Base-by-base conservation (phyloP, 2,797 vertebrate genomes). In the Aldrovandia affinis region DNA sequence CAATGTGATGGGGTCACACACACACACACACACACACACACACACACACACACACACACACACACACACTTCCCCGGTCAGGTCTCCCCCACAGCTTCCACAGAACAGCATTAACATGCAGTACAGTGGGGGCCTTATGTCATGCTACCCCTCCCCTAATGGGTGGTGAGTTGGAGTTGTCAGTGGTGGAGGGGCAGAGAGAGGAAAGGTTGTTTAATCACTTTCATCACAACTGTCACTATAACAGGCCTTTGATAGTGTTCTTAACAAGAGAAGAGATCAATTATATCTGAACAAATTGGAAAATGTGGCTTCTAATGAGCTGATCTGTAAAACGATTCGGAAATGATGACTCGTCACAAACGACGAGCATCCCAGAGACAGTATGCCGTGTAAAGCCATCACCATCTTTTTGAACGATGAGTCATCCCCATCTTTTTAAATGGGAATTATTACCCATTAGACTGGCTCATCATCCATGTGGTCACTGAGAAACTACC, bases 361-460 rank as follows among this genome's bases (percentile, higher is more conserved):
- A 70, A 65, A 70, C 2, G 55, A 57, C 9, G 18, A 57, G 5
- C 55, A 57, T 14, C 55, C 55, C 12, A 57, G 55, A 14, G 55
- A 57, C 18, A 20, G 55, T 3, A 70, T 39, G 6, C 20, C 20
- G 15, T 70, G 68, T 70, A 39, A 70, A 65, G 63, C 12, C 10
- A 14, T 65, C 50, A 52, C 50, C 50, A n/a, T n/a, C n/a, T n/a
- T n/a, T n/a, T n/a, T n/a, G n/a, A n/a, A 28, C 14, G 28, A 30
- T 65, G 28, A 36, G 68, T 22, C 36, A 39, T 28, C 28, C 3
- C 63, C 30, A n/a, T 47, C 6, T n/a, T 54, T 42, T 39, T 55
- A 73, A 55, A 83, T 57, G 50, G 39, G 52, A n/a, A 57, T 54
- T 77, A 28, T 77, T 68, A 25, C 25, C 47, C 30, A 83, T 82